These are phyloP conservation scores for Tadarida brasiliensis DNA, from an alignment of 2,797 vertebrate genomes.

Conservation along the genomic window DNA sequence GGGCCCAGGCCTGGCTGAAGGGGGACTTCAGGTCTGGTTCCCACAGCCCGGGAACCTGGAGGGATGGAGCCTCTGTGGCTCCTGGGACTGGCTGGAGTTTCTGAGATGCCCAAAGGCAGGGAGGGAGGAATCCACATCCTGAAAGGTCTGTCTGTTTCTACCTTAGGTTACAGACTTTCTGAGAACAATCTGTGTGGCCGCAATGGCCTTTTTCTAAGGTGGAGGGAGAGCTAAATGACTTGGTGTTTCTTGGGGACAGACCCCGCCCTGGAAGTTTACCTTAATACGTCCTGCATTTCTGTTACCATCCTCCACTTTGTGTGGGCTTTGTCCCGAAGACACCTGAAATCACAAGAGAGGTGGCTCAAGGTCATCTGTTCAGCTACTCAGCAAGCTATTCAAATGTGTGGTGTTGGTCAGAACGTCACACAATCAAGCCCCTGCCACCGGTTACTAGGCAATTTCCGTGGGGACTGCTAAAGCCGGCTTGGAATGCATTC, in stretches of 20 bases:
- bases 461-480: conserved; percentile 14
- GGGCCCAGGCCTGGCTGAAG: not conserved
- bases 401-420: not conserved
- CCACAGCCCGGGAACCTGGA: not conserved
- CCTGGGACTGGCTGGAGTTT: not conserved
- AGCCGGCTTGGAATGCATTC: conserved; percentile 56
- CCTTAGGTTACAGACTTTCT: not conserved
- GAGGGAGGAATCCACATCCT: not conserved
- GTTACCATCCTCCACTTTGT: not conserved
- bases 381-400: not conserved
- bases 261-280: fast-evolving
- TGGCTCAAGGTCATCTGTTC: not conserved
- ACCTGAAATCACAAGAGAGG: not conserved
- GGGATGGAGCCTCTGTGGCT: not conserved
- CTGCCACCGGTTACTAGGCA: conserved; percentile 10
- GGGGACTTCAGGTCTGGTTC: not conserved
- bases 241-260: too few species aligned
- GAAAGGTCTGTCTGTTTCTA: not conserved
- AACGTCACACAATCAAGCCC: not conserved
- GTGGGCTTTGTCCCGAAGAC: conserved; percentile 3
- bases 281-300: not conserved
- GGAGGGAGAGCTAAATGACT: not conserved
- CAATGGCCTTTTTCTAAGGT: not conserved
- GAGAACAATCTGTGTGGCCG: fast-evolving
- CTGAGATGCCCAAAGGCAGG: not conserved